phyloP scores from a whole-genome alignment of 2,888 invertebrate species.

The Heliconius charithonia region DNA sequence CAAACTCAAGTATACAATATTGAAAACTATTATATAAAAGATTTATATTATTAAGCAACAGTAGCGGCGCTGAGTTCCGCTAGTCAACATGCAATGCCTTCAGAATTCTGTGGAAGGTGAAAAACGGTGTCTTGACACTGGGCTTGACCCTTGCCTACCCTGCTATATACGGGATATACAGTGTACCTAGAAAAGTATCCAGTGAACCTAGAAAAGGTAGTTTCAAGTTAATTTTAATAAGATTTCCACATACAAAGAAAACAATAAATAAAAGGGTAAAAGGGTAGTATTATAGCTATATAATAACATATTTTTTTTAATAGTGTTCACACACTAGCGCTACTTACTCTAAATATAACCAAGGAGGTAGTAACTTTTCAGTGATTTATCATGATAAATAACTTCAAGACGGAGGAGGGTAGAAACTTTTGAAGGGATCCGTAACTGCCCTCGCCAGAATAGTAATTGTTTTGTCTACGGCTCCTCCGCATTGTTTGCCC shows the following conservation, averaged over 20 bases:
- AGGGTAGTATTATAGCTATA: not conserved
- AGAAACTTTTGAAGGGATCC: constrained; percentile 61
- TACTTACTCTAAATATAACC: not conserved
- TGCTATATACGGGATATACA: no score
- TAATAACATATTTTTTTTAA: not conserved
- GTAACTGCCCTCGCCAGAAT: constrained; percentile 63
- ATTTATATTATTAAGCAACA: not conserved
- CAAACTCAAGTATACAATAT: not conserved
- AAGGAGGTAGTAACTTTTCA: constrained; percentile 24
- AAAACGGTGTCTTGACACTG: no score
- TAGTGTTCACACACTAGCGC: not conserved
- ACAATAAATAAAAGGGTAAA: not conserved
- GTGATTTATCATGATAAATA: constrained; percentile 45
- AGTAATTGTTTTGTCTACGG: constrained; percentile 73
- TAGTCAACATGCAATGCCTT: no score
- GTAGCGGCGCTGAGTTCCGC: no score
- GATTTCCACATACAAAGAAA: not conserved
- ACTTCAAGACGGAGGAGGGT: constrained; percentile 46
- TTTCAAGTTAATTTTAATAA: no score
- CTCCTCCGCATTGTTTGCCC: constrained; percentile 62
- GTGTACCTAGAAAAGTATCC: no score
- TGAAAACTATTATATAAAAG: not conserved
- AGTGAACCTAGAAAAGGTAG: no score
- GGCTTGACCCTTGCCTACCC: no score
- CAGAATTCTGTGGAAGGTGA: no score